A percentile compares a stretch with the other conserved stretches of the same genome.
These are phyloP conservation scores for Cuculus canorus DNA, from an alignment of 2,797 vertebrate genomes.

Conservation along the genomic window DNA sequence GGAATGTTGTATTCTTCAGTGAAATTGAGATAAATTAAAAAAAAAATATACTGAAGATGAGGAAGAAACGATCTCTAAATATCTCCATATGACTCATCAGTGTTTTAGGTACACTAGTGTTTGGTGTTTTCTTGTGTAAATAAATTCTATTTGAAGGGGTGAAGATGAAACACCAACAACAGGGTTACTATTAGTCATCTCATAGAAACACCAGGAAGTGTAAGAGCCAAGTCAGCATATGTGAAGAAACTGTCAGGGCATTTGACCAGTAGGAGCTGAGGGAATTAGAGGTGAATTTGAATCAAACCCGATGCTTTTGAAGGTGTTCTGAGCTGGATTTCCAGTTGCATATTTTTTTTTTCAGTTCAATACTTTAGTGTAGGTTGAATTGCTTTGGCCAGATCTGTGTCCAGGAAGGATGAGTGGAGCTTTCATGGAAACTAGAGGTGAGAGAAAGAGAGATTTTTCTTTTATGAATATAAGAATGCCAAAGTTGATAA, in stretches of 20 bases:
- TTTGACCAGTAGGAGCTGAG: too few relatives aligned
- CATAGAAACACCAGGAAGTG: background rate
- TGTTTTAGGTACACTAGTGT: background rate
- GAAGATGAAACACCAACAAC: background rate
- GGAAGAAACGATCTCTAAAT: background rate
- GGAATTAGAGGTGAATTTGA: background rate
- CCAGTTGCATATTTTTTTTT: rapidly evolving
- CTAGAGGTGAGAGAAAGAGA: background rate
- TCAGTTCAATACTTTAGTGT: background rate
- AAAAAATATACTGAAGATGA: background rate
- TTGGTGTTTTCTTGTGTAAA: background rate
- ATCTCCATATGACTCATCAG: background rate
- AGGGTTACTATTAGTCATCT: background rate
- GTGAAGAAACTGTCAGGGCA: background rate
- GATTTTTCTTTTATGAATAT: background rate
- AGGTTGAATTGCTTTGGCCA: background rate
- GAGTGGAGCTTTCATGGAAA: background rate
- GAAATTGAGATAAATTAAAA: background rate
- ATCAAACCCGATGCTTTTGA: background rate
- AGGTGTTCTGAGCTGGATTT: background rate
- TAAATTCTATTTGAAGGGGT: too few relatives aligned
- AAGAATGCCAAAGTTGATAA: background rate
- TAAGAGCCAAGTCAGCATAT: background rate
- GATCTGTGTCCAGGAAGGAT: background rate
- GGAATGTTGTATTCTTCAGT: background rate